Conservation (phyloP, 2,888 invertebrate species). For the Lepidonotus clava region DNA sequence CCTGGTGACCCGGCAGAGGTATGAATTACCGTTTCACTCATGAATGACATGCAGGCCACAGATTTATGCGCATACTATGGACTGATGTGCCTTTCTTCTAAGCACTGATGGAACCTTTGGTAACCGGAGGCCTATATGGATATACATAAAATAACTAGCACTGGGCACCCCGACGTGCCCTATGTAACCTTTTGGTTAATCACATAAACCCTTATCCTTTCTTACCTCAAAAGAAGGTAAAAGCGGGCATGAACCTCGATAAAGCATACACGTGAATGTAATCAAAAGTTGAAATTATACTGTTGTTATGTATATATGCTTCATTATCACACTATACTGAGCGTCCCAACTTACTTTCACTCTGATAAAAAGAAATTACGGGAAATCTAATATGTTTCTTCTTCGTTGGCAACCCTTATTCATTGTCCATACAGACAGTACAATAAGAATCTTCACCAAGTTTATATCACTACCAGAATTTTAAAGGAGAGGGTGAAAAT, state of each 20-base stretch:
- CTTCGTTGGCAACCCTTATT: too few species aligned
- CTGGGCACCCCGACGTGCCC: neutral
- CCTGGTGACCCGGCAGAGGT: neutral
- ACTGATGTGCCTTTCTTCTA: neutral
- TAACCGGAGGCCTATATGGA: neutral
- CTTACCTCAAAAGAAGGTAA: neutral
- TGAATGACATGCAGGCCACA: neutral
- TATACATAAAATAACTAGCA: neutral
- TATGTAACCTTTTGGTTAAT: neutral
- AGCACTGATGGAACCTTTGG: neutral
- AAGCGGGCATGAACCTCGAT: neutral
- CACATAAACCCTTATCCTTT: neutral
- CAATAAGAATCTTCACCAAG: too few species aligned
- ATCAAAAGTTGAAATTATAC: neutral
- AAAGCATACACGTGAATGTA: neutral
- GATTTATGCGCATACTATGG: conserved; percentile 27
- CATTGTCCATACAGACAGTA: too few species aligned
- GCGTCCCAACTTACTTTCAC: too few species aligned
- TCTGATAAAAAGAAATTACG: too few species aligned
- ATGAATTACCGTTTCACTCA: neutral
- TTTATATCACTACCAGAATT: too few species aligned
- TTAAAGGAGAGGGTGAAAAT: too few species aligned
- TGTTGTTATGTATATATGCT: neutral
- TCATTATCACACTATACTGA: too few species aligned
- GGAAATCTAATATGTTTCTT: too few species aligned